Base-by-base conservation (phyloP, 2,888 invertebrate genomes). In the Stenchaetothrips biformis region DNA sequence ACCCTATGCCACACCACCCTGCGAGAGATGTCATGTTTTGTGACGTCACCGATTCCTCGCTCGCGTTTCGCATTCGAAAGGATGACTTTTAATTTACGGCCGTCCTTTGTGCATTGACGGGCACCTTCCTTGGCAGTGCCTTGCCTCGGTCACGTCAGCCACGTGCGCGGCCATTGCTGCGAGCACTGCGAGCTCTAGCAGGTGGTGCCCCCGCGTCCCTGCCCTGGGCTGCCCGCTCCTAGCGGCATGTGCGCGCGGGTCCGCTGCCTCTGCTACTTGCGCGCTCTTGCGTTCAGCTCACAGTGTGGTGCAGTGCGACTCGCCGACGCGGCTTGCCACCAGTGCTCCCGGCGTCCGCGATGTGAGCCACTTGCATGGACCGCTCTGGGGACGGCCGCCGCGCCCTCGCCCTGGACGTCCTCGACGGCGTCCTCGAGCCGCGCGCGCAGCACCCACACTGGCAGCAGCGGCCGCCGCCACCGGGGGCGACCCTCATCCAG, bases 251-350 rank as follows among this genome's bases (percentile, higher is more conserved):
- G 9, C 53, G 67, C 21, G 21, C 37, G 37, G 37, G 37, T 37
- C 25, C 25, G 67, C 67, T 67, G 37, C 67, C 53, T 59, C 18
- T 18, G 18, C 21, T 74, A 74, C 67, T 74, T 74, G 67, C 25
- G 67, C 67, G 67, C 67, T 74, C 67, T 74, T 25, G 67, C 67
- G 67, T 74, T 74, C 21, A 74, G 25, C 67, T 74, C 67, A 25
- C 4, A 25, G 67, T 25, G 9, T 13, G 53, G 53, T 53, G 13
- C 25, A 8, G 67, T 21, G 67, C n/a, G 21, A 18, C 67, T 7
- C 7, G 67, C 53, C 53, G n/a, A 18, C 67, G 21, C n/a, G 67
- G n/a, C 67, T 21, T 9, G 53, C 53, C n/a, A n/a, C 53, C 53
- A 74, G 67, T 74, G 67, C 67, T 25, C 13, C 53, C 13, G 13